A percentile compares a stretch with the other conserved stretches of the same genome.
Evolutionary conservation across 2,113 vertebrate species (phyloP).

Genomic region (Scytalopus superciliaris): DNA sequence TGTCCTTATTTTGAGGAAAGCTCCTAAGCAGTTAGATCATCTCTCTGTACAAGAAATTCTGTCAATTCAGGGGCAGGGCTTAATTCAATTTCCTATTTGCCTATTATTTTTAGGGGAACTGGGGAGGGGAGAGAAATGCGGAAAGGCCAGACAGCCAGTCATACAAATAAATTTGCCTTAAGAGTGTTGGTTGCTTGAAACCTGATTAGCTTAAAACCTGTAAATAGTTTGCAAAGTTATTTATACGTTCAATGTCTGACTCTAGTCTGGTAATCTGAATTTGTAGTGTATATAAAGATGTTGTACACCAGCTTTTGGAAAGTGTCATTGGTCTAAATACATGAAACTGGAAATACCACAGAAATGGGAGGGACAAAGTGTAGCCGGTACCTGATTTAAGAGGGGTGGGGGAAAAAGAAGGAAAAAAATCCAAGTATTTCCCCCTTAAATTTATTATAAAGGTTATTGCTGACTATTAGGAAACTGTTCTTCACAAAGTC

Average conservation of each 20-base stretch:
- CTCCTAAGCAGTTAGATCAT: not conserved
- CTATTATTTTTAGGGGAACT: not conserved
- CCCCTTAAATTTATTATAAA: not conserved
- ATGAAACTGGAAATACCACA: not conserved
- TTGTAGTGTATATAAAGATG: constrained; percentile 59
- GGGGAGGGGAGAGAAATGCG: not conserved
- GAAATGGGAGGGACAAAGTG: not conserved
- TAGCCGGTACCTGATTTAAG: not conserved
- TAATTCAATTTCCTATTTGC: not conserved
- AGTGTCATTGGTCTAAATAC: constrained; percentile 13
- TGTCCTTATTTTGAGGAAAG: constrained; percentile 16
- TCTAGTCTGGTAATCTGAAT: constrained; percentile 28
- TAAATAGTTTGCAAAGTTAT: constrained; percentile 67
- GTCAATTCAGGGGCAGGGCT: not conserved
- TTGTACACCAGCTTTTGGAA: constrained; percentile 43
- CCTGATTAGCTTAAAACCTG: constrained; percentile 39
- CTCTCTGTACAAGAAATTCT: not conserved
- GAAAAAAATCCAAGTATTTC: not conserved
- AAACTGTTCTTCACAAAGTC: not conserved
- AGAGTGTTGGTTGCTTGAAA: constrained; percentile 42
- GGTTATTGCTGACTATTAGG: not conserved
- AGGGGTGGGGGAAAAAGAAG: not conserved
- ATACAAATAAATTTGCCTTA: constrained; percentile 55
- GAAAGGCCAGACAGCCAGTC: not conserved
- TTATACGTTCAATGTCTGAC: constrained; percentile 58